Evolutionary conservation across 2,113 vertebrate genomes (phyloP), one percentile per base, ranked within the genome.

Genomic region (Microcebus lehilahytsara): DNA sequence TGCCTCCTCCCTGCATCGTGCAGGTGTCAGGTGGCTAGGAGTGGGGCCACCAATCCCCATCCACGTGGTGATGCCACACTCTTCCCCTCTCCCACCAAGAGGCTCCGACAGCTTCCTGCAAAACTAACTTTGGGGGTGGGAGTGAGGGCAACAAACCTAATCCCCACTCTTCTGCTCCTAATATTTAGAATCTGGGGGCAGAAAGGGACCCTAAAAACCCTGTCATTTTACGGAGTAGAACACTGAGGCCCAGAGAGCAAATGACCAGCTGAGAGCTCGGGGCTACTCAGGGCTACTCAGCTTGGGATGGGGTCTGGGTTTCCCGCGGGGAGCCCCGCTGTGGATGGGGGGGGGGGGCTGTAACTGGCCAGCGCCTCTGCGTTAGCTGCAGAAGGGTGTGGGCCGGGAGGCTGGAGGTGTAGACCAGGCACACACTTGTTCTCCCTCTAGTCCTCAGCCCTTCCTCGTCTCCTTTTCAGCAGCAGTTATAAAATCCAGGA

Each of bases 401-500:
- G 87, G 85, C 49, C 23, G 49, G 79, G 56, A 30, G 20, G 62
- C 56, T n/a, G 37, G 53, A 58, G 93, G 69, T 69, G 94, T 69
- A 86, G 92, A 95, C 96, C 60, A 92, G 96, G 95, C 96, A 95
- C 93, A 78, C 9, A 85, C 72, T 89, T 64, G 49, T 95, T 93
- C 72, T 58, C 62, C 64, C 93, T 58, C 92, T 91, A 78, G 83
- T 93, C 93, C 89, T 69, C 53, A 81, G 53, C 78, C 42, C 90
- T 88, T 42, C 79, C 49, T n/a, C 96, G 85, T 60, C 22, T 46
- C 49, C 88, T 96, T 97, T 97, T 90, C 97, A 96, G 89, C 95
- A 95, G 93, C 80, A 97, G 96, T 96, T 94, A 93, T 95, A 98
- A 98, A 98, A 97, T 60, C 97, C 98, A 98, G 98, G 98, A 98